These are phyloP conservation scores for Escarpia spicata DNA, from an alignment of 2,888 invertebrate species.

Conservation along the genomic window DNA sequence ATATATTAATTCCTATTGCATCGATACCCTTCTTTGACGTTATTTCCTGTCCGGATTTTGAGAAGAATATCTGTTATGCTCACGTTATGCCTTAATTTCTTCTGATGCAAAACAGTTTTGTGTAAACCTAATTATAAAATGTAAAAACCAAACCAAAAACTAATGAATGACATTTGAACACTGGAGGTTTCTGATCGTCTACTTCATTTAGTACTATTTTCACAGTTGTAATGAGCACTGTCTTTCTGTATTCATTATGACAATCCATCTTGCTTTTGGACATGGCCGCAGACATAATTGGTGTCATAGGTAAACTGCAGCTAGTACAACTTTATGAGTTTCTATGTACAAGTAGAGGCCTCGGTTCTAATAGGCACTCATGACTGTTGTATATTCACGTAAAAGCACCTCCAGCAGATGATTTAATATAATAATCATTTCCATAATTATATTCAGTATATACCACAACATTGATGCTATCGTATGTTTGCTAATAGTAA, in stretches of 20 bases:
- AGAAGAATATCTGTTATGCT: neutral
- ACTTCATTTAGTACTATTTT: neutral
- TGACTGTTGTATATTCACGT: neutral
- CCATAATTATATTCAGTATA: too few species aligned
- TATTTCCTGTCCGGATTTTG: neutral
- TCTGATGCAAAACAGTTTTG: neutral
- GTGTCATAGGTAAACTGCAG: conserved; percentile 13
- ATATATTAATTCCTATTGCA: neutral
- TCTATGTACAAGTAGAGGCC: neutral
- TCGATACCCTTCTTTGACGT: neutral
- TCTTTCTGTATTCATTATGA: neutral
- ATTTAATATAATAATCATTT: neutral
- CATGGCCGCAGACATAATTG: neutral
- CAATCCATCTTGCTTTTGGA: neutral
- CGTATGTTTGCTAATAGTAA: too few species aligned
- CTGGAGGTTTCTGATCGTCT: neutral
- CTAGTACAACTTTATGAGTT: neutral
- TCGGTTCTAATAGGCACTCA: neutral
- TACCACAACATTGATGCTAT: too few species aligned
- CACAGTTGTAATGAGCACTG: neutral
- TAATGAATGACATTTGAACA: neutral
- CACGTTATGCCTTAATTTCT: neutral
- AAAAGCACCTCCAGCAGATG: neutral
- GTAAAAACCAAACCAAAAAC: neutral
- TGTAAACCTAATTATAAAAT: neutral